phyloP scores from a whole-genome alignment of 1,140 invertebrate species.

The Panonychus citri region DNA sequence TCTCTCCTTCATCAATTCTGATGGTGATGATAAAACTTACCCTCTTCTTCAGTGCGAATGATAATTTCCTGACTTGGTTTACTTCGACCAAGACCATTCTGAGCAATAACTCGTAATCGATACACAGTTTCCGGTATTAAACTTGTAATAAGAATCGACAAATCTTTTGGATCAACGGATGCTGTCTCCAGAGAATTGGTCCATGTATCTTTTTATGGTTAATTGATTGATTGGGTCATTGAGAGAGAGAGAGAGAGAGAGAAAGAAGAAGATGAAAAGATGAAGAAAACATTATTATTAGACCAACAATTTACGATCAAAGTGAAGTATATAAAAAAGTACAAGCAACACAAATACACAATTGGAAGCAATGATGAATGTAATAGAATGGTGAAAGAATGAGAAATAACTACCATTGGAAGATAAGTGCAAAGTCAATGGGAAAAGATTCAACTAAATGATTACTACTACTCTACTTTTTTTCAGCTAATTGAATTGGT shows the following conservation, averaged over 20 bases:
- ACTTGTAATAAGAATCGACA: slow-evolving; percentile 46
- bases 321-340: too few species aligned
- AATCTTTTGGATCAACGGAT: slow-evolving; percentile 41
- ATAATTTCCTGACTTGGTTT: slow-evolving; percentile 72
- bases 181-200: slow-evolving; percentile 5
- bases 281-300: not conserved
- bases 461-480: too few species aligned
- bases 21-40: slow-evolving; percentile 17
- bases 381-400: too few species aligned
- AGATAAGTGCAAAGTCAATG: too few species aligned
- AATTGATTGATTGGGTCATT: not conserved
- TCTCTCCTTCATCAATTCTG: not conserved
- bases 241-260: not conserved
- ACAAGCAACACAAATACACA: not conserved
- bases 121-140: slow-evolving; percentile 70
- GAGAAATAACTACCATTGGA: too few species aligned
- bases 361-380: too few species aligned
- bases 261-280: not conserved
- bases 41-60: slow-evolving; percentile 58
- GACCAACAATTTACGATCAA: not conserved
- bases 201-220: not conserved
- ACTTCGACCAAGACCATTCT: slow-evolving; percentile 85
- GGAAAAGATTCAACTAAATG: too few species aligned
- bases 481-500: too few species aligned
- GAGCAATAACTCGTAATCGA: slow-evolving; percentile 78